Conservation (phyloP, 2,797 vertebrate species). For the Cephalopachus bancanus region DNA sequence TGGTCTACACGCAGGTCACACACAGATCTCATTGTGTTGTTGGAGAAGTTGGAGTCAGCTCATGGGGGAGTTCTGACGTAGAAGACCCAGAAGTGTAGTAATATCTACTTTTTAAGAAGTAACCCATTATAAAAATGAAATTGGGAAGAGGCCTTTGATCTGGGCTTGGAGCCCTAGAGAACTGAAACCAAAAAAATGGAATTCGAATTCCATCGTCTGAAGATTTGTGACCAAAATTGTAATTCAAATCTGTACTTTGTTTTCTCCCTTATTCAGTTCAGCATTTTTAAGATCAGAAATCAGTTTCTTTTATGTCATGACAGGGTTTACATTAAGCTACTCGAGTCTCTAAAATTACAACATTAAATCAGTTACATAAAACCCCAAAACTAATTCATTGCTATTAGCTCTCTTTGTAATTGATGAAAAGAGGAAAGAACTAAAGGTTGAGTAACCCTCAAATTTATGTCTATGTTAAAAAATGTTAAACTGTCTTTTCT, state of each 20-base stretch:
- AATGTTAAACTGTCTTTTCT: not conserved
- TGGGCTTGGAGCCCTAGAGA: slow-evolving; percentile 59
- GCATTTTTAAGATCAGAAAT: slow-evolving; percentile 47
- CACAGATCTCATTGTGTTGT: not conserved
- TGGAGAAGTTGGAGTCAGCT: slow-evolving; percentile 17
- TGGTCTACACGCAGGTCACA: slow-evolving; percentile 42
- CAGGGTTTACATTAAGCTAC: slow-evolving; percentile 21
- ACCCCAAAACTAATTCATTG: slow-evolving; percentile 40
- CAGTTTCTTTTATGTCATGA: slow-evolving; percentile 22
- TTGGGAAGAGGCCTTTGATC: slow-evolving; percentile 70
- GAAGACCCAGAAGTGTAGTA: slow-evolving; percentile 32
- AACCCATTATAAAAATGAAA: slow-evolving; percentile 79
- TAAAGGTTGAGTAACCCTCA: not conserved
- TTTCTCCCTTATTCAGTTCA: not conserved
- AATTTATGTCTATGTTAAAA: slow-evolving; percentile 18
- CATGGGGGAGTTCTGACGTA: not conserved
- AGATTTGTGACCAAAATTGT: slow-evolving; percentile 61
- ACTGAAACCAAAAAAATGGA: slow-evolving; percentile 69
- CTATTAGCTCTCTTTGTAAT: slow-evolving; percentile 42
- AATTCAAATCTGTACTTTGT: not conserved
- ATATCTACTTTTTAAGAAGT: slow-evolving; percentile 68
- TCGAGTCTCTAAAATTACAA: slow-evolving; percentile 25
- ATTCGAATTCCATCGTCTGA: slow-evolving; percentile 60
- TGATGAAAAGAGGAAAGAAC: slow-evolving; percentile 27
- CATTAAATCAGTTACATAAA: slow-evolving; percentile 45